These are phyloP conservation scores for Phenganax subtilis DNA, from an alignment of 92 coral and sea anemone species.

Conservation along the genomic window DNA sequence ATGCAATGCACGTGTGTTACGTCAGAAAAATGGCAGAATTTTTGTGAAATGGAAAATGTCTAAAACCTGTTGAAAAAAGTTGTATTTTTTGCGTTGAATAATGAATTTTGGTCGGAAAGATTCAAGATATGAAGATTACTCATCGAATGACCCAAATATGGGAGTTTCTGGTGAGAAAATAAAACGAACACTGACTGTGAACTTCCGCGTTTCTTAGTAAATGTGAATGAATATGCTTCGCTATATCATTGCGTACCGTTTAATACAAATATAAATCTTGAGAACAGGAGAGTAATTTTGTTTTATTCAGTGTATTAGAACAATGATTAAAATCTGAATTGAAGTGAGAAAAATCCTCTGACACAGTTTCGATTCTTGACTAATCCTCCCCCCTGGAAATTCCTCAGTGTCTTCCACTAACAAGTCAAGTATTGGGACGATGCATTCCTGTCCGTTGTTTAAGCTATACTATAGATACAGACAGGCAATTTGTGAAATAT, in stretches of 20 bases:
- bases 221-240: slow-evolving; percentile 26
- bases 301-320: background rate
- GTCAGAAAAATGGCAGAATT: background rate
- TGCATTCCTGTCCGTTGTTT: too few relatives aligned
- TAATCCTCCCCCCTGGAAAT: too few relatives aligned
- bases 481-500: too few relatives aligned
- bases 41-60: background rate
- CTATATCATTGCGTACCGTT: background rate
- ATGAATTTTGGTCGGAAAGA: slow-evolving; percentile 46
- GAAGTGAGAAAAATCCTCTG: too few relatives aligned
- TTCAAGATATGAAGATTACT: slow-evolving; percentile 39
- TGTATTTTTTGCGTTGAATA: background rate
- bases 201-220: background rate
- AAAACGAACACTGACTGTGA: background rate
- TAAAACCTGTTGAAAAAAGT: background rate
- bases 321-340: background rate
- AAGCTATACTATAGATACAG: too few relatives aligned
- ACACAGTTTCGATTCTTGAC: too few relatives aligned
- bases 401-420: too few relatives aligned
- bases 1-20: slow-evolving; percentile 31
- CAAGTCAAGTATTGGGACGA: too few relatives aligned
- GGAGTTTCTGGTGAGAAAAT: slow-evolving; percentile 49
- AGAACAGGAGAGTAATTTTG: too few relatives aligned
- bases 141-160: slow-evolving; percentile 48
- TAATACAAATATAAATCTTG: too few relatives aligned